Conservation (phyloP, 2,888 invertebrate species). For the Thyatira batis region DNA sequence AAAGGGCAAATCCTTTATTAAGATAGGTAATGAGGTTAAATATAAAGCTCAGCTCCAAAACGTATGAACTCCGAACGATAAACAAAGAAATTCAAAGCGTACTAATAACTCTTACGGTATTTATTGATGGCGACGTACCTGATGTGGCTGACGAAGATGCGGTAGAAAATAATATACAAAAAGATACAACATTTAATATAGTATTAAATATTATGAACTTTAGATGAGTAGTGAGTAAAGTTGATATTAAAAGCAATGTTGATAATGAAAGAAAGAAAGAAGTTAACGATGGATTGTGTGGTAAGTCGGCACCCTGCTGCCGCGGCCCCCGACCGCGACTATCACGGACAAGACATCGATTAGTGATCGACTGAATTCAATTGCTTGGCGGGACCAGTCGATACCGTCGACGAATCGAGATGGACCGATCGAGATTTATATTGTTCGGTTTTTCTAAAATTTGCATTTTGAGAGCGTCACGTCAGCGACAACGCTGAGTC, state of each 20-base stretch:
- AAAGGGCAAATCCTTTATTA: slow-evolving; percentile 83
- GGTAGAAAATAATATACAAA: slow-evolving; percentile 78
- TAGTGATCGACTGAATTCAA: slow-evolving; percentile 83
- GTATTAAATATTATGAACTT: slow-evolving; percentile 64
- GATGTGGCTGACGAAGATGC: slow-evolving; percentile 75
- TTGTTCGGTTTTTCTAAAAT: slow-evolving; percentile 79
- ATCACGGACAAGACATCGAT: slow-evolving; percentile 83
- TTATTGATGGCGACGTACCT: slow-evolving; percentile 48
- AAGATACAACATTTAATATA: slow-evolving; percentile 68
- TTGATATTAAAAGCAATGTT: slow-evolving; percentile 64
- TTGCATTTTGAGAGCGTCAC: slow-evolving; percentile 81
- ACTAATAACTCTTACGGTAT: slow-evolving; percentile 55
- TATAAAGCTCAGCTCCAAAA: slow-evolving; percentile 51
- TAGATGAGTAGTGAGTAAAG: slow-evolving; percentile 59
- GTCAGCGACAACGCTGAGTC: slow-evolving; percentile 80
- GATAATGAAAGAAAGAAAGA: slow-evolving; percentile 80
- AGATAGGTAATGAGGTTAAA: slow-evolving; percentile 83
- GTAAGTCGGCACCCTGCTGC: slow-evolving; percentile 83
- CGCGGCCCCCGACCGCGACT: slow-evolving; percentile 79
- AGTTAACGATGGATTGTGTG: slow-evolving; percentile 83
- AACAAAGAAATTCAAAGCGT: slow-evolving; percentile 59
- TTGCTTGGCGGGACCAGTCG: slow-evolving; percentile 78
- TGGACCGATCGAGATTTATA: slow-evolving; percentile 74
- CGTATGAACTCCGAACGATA: slow-evolving; percentile 38
- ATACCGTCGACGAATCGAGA: slow-evolving; percentile 76